Base-by-base conservation (phyloP, 2,113 vertebrate species). In the Phalacrocorax pelagicus region DNA sequence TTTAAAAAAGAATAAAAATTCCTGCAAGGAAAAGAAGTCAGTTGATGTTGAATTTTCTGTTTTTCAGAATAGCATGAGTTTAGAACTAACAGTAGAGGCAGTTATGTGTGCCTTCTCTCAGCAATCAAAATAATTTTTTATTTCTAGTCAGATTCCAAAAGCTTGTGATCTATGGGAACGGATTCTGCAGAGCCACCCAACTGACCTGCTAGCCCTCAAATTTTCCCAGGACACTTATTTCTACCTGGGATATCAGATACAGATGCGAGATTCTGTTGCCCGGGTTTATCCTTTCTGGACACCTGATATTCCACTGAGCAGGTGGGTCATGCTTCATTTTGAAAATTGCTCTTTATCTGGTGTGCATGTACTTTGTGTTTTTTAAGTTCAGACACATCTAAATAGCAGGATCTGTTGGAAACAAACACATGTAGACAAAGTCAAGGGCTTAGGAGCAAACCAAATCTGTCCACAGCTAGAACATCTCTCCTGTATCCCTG, bases 181-280 rank as follows among this genome's bases (percentile, higher is more conserved):
- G 94, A 99, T 99, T 86, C 98, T 99, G 36, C 92, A 97, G 36
- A 98, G 98, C 74, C 97, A 99, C 86, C 99, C 99, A 3, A 99
- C 99, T 4, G 99, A 99, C 86, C 63, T 99, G 97, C 72, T 99
- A 90, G 99, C 99, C 29, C 97, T 99, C 52, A 99, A 98, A 92
- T 99, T 99, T 75, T 96, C 98, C 75, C 99, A 99, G 0, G 99
- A 99, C 49, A 59, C 98, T 57, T 99, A 99, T 57, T 99, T 99
- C 96, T 99, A 99, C 97, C 91, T 99, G 90, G 99, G 99, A 42
- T 91, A 98, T 46, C 98, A 98, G 24, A 73, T 42, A 12, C 98
- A 97, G 89, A 98, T 99, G 98, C 98, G 99, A 62, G 99, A 99
- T 91, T 99, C 99, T 0, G 98, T 99, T 65, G 98, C 98, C 34